Conservation (phyloP, 2,888 invertebrate genomes). For the Onchidella celtica region DNA sequence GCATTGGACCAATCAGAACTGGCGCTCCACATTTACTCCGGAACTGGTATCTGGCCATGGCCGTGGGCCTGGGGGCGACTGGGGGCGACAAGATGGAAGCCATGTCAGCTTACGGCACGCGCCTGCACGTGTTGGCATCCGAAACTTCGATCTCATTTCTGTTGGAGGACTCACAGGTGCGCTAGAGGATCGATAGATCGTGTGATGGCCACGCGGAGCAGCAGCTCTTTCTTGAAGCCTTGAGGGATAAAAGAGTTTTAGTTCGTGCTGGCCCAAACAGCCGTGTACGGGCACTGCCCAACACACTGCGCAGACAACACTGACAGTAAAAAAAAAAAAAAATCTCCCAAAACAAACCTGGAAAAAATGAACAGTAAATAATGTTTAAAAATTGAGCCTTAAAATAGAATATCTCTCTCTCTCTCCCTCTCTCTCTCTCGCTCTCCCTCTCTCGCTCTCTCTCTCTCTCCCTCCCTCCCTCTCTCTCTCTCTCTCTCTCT, state of each 20-base stretch:
- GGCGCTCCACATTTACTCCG: slow-evolving; percentile 44
- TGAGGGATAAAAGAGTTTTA: too few species aligned
- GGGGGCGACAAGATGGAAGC: slow-evolving; percentile 42
- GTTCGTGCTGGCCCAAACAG: too few species aligned
- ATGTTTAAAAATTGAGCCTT: not conserved
- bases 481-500: not conserved
- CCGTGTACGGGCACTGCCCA: too few species aligned
- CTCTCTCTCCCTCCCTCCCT: not conserved
- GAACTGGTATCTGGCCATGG: slow-evolving; percentile 46
- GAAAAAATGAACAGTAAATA: too few species aligned
- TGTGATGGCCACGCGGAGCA: too few species aligned
- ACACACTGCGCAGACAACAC: too few species aligned
- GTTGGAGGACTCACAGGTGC: slow-evolving; percentile 48
- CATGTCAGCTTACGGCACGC: slow-evolving; percentile 46
- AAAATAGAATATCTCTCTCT: slow-evolving; percentile 20
- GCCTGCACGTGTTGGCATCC: slow-evolving; percentile 48
- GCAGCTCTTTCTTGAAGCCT: too few species aligned
- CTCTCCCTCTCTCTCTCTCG: too few species aligned
- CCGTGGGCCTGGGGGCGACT: not conserved
- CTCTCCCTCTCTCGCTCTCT: too few species aligned
- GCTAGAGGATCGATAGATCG: not conserved
- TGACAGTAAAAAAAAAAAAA: too few species aligned
- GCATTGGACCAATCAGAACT: slow-evolving; percentile 43
- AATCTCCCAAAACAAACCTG: too few species aligned
- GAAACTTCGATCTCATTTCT: slow-evolving; percentile 34